Percentiles rank a stretch among this genome's conserved stretches.
phyloP scores from a whole-genome alignment of 2,113 vertebrate genomes.

The Zootoca vivipara region DNA sequence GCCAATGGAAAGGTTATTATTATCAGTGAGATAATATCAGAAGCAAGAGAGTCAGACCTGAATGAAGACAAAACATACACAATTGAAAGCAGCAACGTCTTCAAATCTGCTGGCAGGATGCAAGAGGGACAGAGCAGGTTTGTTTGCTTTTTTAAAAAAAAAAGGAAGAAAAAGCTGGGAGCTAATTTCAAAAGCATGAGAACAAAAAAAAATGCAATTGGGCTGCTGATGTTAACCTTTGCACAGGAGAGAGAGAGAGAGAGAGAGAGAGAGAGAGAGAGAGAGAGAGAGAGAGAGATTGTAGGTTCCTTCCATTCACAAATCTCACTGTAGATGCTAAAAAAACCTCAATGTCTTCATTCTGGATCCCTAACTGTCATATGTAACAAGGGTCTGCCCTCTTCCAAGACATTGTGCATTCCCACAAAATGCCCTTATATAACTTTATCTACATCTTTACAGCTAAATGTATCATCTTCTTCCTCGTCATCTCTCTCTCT shows the following conservation, averaged over 20 bases:
- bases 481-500: conserved; percentile 9
- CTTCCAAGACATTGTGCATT: background rate
- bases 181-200: conserved; percentile 33
- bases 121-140: conserved; percentile 24
- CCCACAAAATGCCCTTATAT: conserved; percentile 27
- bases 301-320: conserved; percentile 13
- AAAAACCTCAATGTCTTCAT: conserved; percentile 36
- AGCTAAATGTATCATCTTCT: background rate
- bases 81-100: conserved; percentile 17
- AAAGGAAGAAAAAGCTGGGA: conserved; percentile 25
- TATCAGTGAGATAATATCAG: conserved; percentile 41
- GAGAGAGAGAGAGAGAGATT: conserved; percentile 8
- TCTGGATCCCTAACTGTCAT: background rate
- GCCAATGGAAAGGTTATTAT: conserved; percentile 48
- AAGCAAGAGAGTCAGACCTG: conserved; percentile 27
- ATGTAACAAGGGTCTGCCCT: conserved; percentile 37
- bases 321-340: background rate
- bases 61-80: conserved; percentile 42
- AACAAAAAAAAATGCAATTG: rapidly evolving
- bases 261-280: too few species aligned
- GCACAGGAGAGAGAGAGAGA: background rate
- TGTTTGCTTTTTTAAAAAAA: background rate
- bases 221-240: conserved; percentile 3
- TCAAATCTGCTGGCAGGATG: conserved; percentile 45
- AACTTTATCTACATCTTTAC: conserved; percentile 37